Evolutionary conservation across 2,113 vertebrate species (phyloP).

Genomic region (Semicossyphus pulcher): DNA sequence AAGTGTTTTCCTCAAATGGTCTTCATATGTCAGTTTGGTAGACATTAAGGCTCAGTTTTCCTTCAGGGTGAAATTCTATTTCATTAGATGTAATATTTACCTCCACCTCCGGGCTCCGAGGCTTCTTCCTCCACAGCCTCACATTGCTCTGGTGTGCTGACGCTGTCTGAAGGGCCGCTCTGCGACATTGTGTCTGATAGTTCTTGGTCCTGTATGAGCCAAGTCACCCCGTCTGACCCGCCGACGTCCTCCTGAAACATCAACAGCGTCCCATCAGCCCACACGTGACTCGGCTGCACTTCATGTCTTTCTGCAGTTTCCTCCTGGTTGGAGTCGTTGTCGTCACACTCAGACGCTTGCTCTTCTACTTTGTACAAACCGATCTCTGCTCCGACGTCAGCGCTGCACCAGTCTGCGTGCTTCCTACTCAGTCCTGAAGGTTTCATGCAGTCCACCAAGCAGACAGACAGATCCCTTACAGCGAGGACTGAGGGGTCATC

Average conservation of each 20-base stretch:
- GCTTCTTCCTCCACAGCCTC: not conserved
- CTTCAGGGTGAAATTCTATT: no score
- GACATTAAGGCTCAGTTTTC: no score
- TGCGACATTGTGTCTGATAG: not conserved
- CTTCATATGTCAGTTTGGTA: no score
- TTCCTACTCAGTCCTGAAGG: not conserved
- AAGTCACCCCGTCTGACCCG: rapidly evolving
- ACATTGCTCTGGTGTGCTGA: rapidly evolving
- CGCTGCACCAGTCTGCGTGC: not conserved
- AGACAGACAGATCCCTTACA: no score
- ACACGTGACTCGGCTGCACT: not conserved
- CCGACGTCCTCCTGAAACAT: not conserved
- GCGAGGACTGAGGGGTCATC: no score
- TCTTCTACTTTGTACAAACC: not conserved
- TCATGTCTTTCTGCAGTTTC: not conserved
- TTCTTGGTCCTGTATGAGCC: not conserved
- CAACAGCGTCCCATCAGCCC: not conserved
- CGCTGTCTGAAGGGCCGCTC: not conserved
- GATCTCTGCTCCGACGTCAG: not conserved
- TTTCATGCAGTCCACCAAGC: not conserved
- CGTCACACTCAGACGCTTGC: not conserved
- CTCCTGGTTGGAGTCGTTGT: not conserved
- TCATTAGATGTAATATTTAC: no score
- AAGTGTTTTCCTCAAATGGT: no score
- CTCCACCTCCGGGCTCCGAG: not conserved